phyloP scores from a whole-genome alignment of 2,797 vertebrate genomes.

The Sarcoramphus papa region DNA sequence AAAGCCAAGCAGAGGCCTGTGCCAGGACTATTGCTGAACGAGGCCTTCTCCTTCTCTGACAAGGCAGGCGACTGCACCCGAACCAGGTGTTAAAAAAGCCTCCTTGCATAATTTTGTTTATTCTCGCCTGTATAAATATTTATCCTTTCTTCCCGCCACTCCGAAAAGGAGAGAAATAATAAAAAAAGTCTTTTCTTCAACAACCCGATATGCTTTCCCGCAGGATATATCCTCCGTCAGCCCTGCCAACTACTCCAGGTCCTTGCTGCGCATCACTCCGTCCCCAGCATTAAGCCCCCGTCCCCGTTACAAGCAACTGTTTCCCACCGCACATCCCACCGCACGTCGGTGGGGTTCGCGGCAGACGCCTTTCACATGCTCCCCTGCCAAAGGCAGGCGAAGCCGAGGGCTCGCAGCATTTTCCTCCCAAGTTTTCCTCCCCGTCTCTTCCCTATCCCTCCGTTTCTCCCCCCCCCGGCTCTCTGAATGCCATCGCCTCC shows the following conservation, averaged over 20 bases:
- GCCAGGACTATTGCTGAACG: neutral
- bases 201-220: neutral
- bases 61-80: accelerated
- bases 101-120: neutral
- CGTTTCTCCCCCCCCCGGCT: neutral
- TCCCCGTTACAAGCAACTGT: neutral
- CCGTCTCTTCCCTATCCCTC: neutral
- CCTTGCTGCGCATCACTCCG: accelerated
- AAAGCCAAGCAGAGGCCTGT: neutral
- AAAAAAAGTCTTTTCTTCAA: neutral
- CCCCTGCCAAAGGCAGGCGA: neutral
- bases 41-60: neutral
- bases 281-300: accelerated
- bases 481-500: neutral
- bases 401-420: neutral
- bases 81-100: neutral
- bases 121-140: neutral
- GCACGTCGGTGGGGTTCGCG: accelerated
- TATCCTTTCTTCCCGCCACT: neutral
- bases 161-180: neutral
- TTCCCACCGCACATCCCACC: neutral
- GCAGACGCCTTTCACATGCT: neutral
- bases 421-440: neutral
- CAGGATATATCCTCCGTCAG: neutral
- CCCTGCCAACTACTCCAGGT: neutral